Evolutionary conservation across 2,797 vertebrate species (phyloP).

Genomic region (Epinephelus malabaricus): DNA sequence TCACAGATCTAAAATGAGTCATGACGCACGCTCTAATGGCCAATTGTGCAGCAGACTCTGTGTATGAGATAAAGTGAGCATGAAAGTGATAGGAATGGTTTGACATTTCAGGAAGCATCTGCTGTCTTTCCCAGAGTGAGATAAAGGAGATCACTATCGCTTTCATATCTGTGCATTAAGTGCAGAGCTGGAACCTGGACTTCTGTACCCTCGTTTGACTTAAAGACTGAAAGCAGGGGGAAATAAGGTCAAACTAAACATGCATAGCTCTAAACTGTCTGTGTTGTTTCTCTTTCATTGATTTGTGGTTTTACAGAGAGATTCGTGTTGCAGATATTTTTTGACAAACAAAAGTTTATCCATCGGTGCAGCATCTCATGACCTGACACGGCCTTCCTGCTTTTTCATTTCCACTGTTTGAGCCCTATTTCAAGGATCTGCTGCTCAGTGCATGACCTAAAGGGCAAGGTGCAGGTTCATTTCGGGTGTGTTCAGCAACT

Average conservation of each 20-base stretch:
- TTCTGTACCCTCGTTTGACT: background rate
- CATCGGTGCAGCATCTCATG: no score
- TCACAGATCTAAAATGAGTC: constrained; percentile 22
- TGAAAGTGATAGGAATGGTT: background rate
- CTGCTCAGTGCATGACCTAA: no score
- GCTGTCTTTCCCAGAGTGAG: background rate
- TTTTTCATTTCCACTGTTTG: background rate
- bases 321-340: background rate
- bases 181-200: background rate
- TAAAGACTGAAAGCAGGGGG: background rate
- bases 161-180: background rate
- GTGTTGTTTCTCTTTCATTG: background rate
- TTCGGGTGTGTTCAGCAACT: no score
- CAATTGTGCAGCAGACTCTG: constrained; percentile 3
- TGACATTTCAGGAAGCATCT: background rate
- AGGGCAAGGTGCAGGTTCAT: no score
- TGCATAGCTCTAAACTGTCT: background rate
- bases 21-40: constrained; percentile 10
- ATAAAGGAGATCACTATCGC: background rate
- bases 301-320: background rate
- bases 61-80: background rate
- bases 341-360: background rate
- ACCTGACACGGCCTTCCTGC: background rate
- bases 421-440: no score
- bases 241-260: background rate